Evolutionary conservation across 2,797 vertebrate genomes (phyloP), one percentile per base, ranked within the genome.

Genomic region (Syncerus caffer): DNA sequence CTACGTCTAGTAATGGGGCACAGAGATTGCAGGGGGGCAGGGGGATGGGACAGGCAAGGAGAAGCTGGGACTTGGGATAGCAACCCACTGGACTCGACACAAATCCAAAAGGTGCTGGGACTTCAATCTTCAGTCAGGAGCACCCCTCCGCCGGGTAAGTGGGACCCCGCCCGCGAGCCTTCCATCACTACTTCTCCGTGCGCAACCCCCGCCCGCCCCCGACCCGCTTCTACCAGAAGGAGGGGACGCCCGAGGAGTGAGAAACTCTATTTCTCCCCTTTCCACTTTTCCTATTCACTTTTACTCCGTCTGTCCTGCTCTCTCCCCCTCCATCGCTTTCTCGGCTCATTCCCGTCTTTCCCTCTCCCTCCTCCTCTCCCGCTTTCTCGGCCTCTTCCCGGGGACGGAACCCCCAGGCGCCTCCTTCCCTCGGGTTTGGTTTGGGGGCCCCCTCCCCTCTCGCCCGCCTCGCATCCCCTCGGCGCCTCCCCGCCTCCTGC

Each of bases 231-330:
- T 29, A 12, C 11, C 42, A 29, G 92, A 60, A 87, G 38, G 27
- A 47, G 83, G 42, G 19, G 60, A 55, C 34, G 6, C 19, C 45
- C 7, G 31, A 76, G 42, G 16, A 23, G 50, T 60, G 83, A 38
- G 80, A 45, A 84, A 86, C 88, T 93, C 45, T 50, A 34, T 16
- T 14, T 60, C 27, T 16, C 47, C 58, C 45, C 67, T 55, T 17
- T n/a, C 53, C 84, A 55, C 80, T 78, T 78, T 67, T 67, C 86
- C 21, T 45, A 31, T n/a, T 80, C 83, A 87, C 94, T 95, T 88
- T 31, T 12, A 82, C 7, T 29, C 50, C 25, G 31, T 21, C 34
- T 53, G 45, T 7, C 93, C 86, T 7, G 53, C 45, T 45, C 55
- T 6, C 87, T 45, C 71, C 7, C 57, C 58, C 50, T 31, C 25